Conservation (phyloP, 2,797 vertebrate genomes). For the Gambusia yucatana region DNA sequence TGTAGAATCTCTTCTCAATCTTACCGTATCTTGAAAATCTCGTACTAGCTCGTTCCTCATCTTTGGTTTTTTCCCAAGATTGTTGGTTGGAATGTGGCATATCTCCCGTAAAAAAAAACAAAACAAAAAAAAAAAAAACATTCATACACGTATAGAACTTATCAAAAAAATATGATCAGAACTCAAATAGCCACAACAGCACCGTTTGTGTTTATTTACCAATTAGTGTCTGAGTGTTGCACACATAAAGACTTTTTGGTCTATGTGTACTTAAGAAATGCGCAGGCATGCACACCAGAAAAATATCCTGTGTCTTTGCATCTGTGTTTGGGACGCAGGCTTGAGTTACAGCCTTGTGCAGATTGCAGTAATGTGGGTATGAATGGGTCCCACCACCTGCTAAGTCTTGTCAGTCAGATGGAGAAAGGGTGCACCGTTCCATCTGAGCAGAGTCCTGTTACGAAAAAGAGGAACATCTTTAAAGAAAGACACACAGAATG, state of each 20-base stretch:
- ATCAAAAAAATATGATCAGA: constrained; percentile 10
- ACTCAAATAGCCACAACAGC: constrained; percentile 8
- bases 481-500: constrained; percentile 31
- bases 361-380: constrained; percentile 63
- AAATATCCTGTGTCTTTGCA: constrained; percentile 60
- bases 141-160: constrained; percentile 14
- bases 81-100: constrained; percentile 20
- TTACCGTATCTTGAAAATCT: neutral
- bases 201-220: constrained; percentile 26
- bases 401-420: constrained; percentile 73
- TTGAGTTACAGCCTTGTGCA: constrained; percentile 71
- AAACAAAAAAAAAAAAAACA: neutral
- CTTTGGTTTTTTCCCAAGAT: constrained; percentile 3
- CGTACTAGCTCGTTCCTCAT: neutral
- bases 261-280: constrained; percentile 52
- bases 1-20: neutral
- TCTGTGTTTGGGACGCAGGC: constrained; percentile 67
- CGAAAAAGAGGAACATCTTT: constrained; percentile 63
- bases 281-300: constrained; percentile 28
- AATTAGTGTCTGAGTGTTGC: constrained; percentile 34
- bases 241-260: constrained; percentile 31
- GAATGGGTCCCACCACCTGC: constrained; percentile 77
- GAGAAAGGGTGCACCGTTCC: constrained; percentile 57
- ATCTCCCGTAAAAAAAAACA: constrained; percentile 11
- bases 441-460: constrained; percentile 68